Percentiles rank a stretch among this genome's conserved stretches.
Evolutionary conservation across 2,888 invertebrate species (phyloP).

Genomic region (Bimastos eiseni): DNA sequence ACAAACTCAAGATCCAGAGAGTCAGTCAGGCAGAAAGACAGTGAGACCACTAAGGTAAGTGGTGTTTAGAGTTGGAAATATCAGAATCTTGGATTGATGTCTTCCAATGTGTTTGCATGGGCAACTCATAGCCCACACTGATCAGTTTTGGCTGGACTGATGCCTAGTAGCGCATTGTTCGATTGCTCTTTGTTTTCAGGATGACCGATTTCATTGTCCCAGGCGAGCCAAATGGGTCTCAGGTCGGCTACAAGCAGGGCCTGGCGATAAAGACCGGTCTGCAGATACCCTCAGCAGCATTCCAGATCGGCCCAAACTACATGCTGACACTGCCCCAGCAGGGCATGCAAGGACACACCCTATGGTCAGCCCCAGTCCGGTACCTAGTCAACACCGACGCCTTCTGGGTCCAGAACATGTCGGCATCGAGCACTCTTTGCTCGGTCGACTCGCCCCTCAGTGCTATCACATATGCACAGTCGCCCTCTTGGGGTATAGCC

Average conservation of each 20-base stretch:
- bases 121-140: too few relatives aligned
- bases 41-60: too few relatives aligned
- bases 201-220: conserved; percentile 9
- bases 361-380: conserved; percentile 50
- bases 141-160: not conserved
- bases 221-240: not conserved
- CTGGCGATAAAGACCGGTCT: conserved; percentile 44
- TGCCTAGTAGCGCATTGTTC: not conserved
- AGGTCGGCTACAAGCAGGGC: conserved; percentile 47
- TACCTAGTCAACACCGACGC: conserved; percentile 49
- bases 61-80: too few relatives aligned
- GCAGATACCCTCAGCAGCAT: not conserved
- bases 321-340: conserved; percentile 52
- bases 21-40: too few relatives aligned
- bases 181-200: conserved; percentile 24
- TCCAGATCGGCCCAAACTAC: conserved; percentile 26
- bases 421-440: conserved; percentile 44
- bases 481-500: conserved; percentile 27
- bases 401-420: conserved; percentile 48
- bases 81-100: too few relatives aligned
- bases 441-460: conserved; percentile 47
- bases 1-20: too few relatives aligned
- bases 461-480: conserved; percentile 49
- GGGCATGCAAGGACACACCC: conserved; percentile 49
- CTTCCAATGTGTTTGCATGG: too few relatives aligned